Evolutionary conservation across 2,888 invertebrate genomes (phyloP), one percentile per base, ranked within the genome.

Genomic region (Parnassius mnemosyne): DNA sequence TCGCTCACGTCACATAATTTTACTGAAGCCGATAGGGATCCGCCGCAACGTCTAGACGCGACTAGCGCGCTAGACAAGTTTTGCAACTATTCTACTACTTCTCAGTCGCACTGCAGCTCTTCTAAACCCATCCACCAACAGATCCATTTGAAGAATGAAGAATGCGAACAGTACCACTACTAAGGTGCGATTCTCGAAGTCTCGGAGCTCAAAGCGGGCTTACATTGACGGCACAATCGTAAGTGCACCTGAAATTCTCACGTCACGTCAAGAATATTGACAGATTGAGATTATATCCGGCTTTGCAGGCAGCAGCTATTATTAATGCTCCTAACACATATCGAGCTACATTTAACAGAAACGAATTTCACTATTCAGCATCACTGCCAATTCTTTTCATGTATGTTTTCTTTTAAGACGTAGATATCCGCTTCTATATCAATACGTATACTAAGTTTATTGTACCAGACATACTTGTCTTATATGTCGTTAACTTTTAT

Each of bases 41-140:
- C 84, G 77, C 76, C 80, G 79, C 80, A 77, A 80, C 83, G 90
- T 91, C 90, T 91, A 91, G 90, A 91, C 90, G 71, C 87, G 80
- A 90, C 85, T 71, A 72, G 72, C 75, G 75, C 72, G 73, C 83
- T 80, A 85, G 83, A 90, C 86, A 79, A 67, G 86, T 89, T 77
- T 71, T 71, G 75, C 84, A 78, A 89, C 85, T 67, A 69, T 73
- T n/a, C 80, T 66, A 67, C 71, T 68, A 66, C 66, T 69, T 68
- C 65, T 67, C 65, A 68, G 74, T 73, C 66, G 69, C 69, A 69
- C 65, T 64, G 59, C 59, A 66, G 67, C 64, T 72, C 67, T 65
- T 66, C 70, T 71, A 65, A 77, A 88, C 80, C 72, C 68, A 79
- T 88, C 85, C 66, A 64, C 67, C 81, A 64, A 87, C 83, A 67